Conservation (phyloP, 2,797 vertebrate genomes). For the Crax fasciolata region DNA sequence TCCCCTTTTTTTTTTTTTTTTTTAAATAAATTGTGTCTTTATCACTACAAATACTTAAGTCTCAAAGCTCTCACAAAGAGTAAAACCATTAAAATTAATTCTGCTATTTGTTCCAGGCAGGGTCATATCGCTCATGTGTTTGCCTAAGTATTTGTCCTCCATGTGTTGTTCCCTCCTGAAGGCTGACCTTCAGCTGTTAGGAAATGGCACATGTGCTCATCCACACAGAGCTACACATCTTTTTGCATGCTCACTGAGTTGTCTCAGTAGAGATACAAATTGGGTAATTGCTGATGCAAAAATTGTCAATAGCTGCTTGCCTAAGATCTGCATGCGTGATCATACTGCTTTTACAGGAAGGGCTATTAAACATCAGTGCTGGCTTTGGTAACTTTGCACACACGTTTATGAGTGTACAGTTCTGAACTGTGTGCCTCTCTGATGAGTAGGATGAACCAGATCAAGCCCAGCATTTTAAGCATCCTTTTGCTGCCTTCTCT, state of each 20-base stretch:
- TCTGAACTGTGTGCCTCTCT: background rate
- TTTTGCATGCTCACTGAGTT: background rate
- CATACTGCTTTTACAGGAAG: background rate
- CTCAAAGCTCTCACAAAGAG: background rate
- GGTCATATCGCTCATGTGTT: background rate
- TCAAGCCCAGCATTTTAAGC: background rate
- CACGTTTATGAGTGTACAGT: background rate
- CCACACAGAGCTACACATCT: background rate
- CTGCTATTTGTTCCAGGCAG: background rate
- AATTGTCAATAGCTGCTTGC: background rate
- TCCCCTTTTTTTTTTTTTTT: background rate
- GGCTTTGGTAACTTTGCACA: background rate
- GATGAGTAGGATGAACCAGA: background rate
- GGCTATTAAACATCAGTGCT: background rate
- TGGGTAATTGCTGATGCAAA: constrained; percentile 15
- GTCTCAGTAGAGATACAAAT: background rate
- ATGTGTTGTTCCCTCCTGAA: background rate
- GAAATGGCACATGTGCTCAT: background rate
- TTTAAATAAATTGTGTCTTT: background rate
- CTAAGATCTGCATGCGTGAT: background rate
- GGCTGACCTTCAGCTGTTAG: background rate
- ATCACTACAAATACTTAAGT: background rate
- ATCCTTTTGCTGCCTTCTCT: constrained; percentile 8
- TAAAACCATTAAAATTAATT: background rate
- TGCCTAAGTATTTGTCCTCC: background rate